Conservation (phyloP, 2,888 invertebrate genomes). For the Scelioninae gen. 1 region DNA sequence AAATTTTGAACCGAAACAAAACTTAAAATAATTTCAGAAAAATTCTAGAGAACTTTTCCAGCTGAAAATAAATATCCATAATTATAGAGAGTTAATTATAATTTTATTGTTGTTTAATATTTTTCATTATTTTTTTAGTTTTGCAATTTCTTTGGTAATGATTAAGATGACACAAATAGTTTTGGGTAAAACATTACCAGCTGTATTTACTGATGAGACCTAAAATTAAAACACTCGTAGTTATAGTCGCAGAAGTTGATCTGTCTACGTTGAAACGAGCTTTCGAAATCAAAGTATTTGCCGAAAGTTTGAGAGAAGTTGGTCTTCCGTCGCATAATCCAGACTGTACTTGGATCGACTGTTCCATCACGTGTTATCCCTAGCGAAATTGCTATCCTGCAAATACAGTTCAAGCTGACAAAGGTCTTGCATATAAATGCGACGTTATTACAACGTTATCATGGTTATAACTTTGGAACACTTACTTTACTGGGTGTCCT, state of each 20-base stretch:
- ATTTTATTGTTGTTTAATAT: no score
- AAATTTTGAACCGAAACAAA: no score
- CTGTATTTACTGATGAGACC: neutral
- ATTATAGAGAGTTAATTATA: no score
- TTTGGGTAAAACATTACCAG: no score
- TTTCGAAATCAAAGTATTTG: conserved; percentile 35
- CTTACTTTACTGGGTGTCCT: no score
- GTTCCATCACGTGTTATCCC: conserved; percentile 22
- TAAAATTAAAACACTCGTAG: conserved; percentile 36
- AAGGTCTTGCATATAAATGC: conserved; percentile 14
- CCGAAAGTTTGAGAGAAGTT: conserved; percentile 31
- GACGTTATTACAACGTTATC: conserved; percentile 8
- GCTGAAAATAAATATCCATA: no score
- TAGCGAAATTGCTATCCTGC: conserved; percentile 8
- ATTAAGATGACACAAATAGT: neutral
- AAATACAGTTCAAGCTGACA: conserved; percentile 4
- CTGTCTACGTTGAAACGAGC: conserved; percentile 24
- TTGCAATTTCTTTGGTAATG: no score
- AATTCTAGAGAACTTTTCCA: no score
- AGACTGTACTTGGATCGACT: conserved; percentile 1
- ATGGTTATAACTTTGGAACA: neutral
- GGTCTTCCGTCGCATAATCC: conserved; percentile 12
- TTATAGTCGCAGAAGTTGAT: conserved; percentile 23
- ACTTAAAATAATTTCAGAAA: no score
- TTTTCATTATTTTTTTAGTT: no score